Conservation (phyloP, 2,113 vertebrate genomes). For the Amphilophus citrinellus region DNA sequence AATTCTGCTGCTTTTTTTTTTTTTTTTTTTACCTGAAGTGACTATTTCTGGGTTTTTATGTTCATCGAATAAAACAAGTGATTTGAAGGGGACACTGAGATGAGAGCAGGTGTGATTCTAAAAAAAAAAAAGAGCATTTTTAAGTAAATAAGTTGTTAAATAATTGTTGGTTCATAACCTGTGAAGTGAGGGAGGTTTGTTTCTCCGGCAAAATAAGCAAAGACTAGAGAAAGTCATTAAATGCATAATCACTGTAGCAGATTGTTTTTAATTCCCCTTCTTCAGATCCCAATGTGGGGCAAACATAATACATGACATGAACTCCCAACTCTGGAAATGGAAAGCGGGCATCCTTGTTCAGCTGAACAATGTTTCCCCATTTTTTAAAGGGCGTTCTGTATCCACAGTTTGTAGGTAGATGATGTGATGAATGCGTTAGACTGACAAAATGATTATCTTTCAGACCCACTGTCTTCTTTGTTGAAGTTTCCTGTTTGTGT, state of each 20-base stretch:
- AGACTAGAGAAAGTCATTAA: too few relatives aligned
- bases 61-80: background rate
- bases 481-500: background rate
- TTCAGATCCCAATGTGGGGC: background rate
- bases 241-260: background rate
- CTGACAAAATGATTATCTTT: background rate
- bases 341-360: background rate
- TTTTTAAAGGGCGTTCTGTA: background rate
- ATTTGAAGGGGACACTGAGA: too few relatives aligned
- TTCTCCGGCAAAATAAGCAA: background rate
- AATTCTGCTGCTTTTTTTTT: background rate
- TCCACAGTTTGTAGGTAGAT: too few relatives aligned
- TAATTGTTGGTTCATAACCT: background rate
- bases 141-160: background rate
- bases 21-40: background rate
- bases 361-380: background rate
- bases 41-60: background rate
- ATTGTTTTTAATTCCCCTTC: background rate
- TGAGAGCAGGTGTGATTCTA: background rate
- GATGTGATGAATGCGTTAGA: background rate
- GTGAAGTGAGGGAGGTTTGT: background rate
- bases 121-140: too few relatives aligned
- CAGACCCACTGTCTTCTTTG: background rate
- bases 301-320: background rate
- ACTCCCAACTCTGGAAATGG: background rate